Percentiles rank a stretch among this genome's conserved stretches.
phyloP scores from a whole-genome alignment of 2,797 vertebrate genomes.

The Thaleichthys pacificus region DNA sequence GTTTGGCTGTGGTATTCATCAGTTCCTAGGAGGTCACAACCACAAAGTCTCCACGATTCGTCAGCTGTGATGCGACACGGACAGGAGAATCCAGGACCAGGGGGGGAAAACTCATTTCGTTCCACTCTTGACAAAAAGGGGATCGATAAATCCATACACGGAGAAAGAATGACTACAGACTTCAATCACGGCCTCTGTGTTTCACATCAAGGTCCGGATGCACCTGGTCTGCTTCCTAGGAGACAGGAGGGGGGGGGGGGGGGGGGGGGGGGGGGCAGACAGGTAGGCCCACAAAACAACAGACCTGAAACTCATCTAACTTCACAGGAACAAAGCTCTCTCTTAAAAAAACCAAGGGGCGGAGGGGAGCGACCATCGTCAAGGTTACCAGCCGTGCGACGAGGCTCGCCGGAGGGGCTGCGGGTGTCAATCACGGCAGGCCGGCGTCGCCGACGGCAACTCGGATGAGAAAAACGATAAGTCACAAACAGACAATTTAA shows the following conservation, averaged over 20 bases:
- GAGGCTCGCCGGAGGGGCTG: conserved; percentile 62
- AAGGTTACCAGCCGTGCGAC: conserved; percentile 70
- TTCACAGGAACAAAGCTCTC: conserved; percentile 50
- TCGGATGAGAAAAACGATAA: conserved; percentile 74
- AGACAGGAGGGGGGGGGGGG: conserved; percentile 22
- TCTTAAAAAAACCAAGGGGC: conserved; percentile 54
- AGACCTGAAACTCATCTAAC: conserved; percentile 8
- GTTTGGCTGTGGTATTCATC: conserved; percentile 32
- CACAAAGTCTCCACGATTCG: conserved; percentile 52
- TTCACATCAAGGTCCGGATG: conserved; percentile 55
- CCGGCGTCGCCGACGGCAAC: conserved; percentile 66
- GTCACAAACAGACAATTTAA: conserved; percentile 68
- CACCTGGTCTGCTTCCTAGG: conserved; percentile 41
- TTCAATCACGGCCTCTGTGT: conserved; percentile 54
- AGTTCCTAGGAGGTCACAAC: conserved; percentile 41
- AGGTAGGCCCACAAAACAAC: conserved; percentile 14
- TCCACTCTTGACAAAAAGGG: conserved; percentile 44
- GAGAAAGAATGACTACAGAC: conserved; percentile 58
- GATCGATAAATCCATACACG: conserved; percentile 59
- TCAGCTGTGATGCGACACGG: conserved; percentile 50
- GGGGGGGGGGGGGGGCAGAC: conserved; percentile 33
- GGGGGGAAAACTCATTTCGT: conserved; percentile 32
- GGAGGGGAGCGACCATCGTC: conserved; percentile 71
- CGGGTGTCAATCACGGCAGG: conserved; percentile 68
- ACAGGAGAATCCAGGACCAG: conserved; percentile 31